phyloP scores from a whole-genome alignment of 1,140 invertebrate genomes.

The Pissodes strobi region DNA sequence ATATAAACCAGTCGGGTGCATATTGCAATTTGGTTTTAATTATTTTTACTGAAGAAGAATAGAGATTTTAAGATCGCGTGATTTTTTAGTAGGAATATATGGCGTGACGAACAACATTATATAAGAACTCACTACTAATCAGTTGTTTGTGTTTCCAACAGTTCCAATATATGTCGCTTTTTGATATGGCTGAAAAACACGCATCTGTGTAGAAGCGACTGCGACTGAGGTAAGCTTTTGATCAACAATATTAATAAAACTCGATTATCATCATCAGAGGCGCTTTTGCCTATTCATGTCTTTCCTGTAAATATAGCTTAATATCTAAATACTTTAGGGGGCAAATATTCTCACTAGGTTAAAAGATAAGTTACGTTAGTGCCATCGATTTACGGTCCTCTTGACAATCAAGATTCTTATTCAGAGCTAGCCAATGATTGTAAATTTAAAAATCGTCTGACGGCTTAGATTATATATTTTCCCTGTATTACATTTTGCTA shows the following conservation, averaged over 20 bases:
- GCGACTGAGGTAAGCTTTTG: constrained; percentile 14
- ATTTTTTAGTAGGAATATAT: constrained; percentile 41
- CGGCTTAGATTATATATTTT: too few relatives aligned
- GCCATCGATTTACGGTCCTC: too few relatives aligned
- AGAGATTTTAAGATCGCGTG: constrained; percentile 42
- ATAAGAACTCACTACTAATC: constrained; percentile 51
- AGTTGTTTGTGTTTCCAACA: constrained; percentile 52
- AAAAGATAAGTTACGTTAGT: too few relatives aligned
- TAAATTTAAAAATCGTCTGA: too few relatives aligned
- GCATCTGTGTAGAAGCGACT: constrained; percentile 39
- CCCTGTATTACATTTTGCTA: too few relatives aligned
- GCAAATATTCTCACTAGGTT: too few relatives aligned
- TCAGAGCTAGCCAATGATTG: too few relatives aligned
- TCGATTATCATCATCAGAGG: constrained; percentile 27
- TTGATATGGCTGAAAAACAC: constrained; percentile 44
- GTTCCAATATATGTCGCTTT: constrained; percentile 49
- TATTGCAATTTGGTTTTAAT: too few relatives aligned
- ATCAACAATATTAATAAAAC: constrained; percentile 34
- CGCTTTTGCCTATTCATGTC: constrained; percentile 28
- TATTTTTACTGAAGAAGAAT: too few relatives aligned
- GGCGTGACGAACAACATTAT: constrained; percentile 52
- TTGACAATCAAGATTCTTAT: too few relatives aligned
- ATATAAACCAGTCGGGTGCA: too few relatives aligned
- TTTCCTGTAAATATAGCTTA: constrained; percentile 28
- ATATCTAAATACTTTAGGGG: too few relatives aligned